Percentiles rank a stretch among this genome's conserved stretches.
Evolutionary conservation across 2,797 vertebrate genomes (phyloP).

Genomic region (Lates japonicus): DNA sequence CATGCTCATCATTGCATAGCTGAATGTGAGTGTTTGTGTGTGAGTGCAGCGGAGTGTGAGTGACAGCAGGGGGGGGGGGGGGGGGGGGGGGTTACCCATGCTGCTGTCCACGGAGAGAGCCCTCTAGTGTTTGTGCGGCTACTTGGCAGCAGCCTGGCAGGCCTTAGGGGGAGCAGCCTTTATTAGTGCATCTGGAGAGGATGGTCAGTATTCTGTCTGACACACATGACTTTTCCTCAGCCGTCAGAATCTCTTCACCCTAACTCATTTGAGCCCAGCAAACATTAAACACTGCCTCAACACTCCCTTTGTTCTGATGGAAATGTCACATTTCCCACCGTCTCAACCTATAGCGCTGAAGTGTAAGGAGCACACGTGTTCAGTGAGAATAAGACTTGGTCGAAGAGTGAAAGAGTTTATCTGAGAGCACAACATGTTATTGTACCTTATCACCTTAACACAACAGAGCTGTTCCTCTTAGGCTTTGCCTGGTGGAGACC

Average conservation of each 20-base stretch:
- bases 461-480: conserved; percentile 24
- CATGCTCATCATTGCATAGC: conserved; percentile 52
- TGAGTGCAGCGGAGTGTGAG: conserved; percentile 43
- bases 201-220: conserved; percentile 38
- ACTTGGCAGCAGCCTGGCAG: conserved; percentile 70
- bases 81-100: conserved; percentile 3
- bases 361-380: neutral
- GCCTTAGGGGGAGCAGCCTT: conserved; percentile 33
- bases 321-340: neutral
- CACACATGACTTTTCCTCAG: conserved; percentile 15
- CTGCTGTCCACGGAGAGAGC: conserved; percentile 84
- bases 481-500: conserved; percentile 44
- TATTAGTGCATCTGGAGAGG: conserved; percentile 42
- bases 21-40: conserved; percentile 22
- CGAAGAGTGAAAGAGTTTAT: conserved; percentile 1
- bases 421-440: conserved; percentile 19
- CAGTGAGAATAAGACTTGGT: neutral
- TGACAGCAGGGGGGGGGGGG: conserved; percentile 60
- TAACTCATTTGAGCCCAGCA: conserved; percentile 35
- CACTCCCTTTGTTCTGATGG: neutral
- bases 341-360: neutral
- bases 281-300: conserved; percentile 3
- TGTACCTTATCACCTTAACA: conserved; percentile 22
- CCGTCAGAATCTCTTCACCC: conserved; percentile 20
- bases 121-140: conserved; percentile 92